Evolutionary conservation across 2,888 invertebrate genomes (phyloP).

Genomic region (Lithophane semibrunnea): DNA sequence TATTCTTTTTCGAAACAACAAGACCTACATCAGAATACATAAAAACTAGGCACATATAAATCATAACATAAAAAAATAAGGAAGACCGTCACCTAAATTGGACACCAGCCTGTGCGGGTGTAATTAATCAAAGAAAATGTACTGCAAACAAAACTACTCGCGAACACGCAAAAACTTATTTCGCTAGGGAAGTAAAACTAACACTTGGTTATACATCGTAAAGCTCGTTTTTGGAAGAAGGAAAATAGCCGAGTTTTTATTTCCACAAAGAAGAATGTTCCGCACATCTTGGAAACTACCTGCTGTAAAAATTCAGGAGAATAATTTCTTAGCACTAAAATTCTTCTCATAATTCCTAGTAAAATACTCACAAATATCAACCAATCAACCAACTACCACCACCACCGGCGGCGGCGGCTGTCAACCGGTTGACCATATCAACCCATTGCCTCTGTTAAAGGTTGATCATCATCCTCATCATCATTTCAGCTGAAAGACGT

Average conservation of each 20-base stretch:
- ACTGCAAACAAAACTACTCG: constrained; percentile 66
- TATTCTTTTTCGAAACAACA: neutral
- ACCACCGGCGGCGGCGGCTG: no score
- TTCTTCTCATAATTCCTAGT: neutral
- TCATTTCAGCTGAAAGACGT: no score
- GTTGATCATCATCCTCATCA: no score
- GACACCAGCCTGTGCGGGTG: constrained; percentile 58
- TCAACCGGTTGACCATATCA: no score
- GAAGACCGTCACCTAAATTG: constrained; percentile 56
- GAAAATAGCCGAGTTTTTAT: constrained; percentile 54
- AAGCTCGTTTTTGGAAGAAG: constrained; percentile 48
- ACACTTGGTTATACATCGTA: constrained; percentile 63
- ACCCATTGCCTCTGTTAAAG: no score
- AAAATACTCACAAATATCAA: no score
- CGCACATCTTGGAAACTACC: constrained; percentile 19
- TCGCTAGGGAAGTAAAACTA: constrained; percentile 65
- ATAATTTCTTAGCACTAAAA: constrained; percentile 13
- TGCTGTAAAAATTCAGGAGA: constrained; percentile 17
- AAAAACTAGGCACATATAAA: constrained; percentile 28
- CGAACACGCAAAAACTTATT: constrained; percentile 70
- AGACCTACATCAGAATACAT: neutral
- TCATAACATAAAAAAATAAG: constrained; percentile 56
- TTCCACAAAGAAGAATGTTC: constrained; percentile 41
- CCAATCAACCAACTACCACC: no score
- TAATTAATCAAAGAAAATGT: constrained; percentile 71